Base-by-base conservation (phyloP, 2,113 vertebrate species). In the Hydrochoerus hydrochaeris region DNA sequence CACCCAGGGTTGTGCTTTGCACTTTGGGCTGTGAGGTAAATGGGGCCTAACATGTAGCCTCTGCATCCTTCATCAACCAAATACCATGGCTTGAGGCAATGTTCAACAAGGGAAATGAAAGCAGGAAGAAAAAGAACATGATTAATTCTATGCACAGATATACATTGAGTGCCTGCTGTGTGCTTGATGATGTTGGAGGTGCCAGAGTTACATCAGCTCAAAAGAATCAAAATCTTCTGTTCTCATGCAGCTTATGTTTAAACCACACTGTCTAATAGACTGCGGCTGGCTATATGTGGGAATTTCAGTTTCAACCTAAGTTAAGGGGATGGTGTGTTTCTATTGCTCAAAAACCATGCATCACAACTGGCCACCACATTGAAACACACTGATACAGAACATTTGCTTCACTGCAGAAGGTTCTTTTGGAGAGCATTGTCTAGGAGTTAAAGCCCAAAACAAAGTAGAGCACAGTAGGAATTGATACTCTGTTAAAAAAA, bases 381-480 rank as follows among this genome's bases (percentile, higher is more conserved):
- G n/a, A 62, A 67, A 26, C 69, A 46, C 57, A n/a, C 77, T 67
- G 32, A 84, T 58, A 13, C 0, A 80, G 44, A 95, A 86, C 4
- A 73, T 84, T 73, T 67, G 12, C n/a, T 10, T 80, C 16, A 44
- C 41, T 1, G 9, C 62, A 62, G 41, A 67, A 87, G 69, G 58
- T 87, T 71, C 52, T 94, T 93, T 58, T 60, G 24, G 38, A 93
- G 44, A 52, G 46, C 52, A 77, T 95, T 89, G 80, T 38, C 38
- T 35, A 52, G 35, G 60, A 78, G 17, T 85, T 81, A 85, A 77
- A 82, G 14, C 14, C 57, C 57, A 80, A 84, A 92, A 92, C 54
- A 67, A 86, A n/a, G 16, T 57, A 3, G 9, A 83, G 13, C 65
- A 67, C 7, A 38, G 20, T 82, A 62, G 58, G 22, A 91, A 19